A percentile compares a stretch with the other conserved stretches of the same genome.
Evolutionary conservation across 1,140 invertebrate genomes (phyloP).

Genomic region (Neotoxoptera formosana): DNA sequence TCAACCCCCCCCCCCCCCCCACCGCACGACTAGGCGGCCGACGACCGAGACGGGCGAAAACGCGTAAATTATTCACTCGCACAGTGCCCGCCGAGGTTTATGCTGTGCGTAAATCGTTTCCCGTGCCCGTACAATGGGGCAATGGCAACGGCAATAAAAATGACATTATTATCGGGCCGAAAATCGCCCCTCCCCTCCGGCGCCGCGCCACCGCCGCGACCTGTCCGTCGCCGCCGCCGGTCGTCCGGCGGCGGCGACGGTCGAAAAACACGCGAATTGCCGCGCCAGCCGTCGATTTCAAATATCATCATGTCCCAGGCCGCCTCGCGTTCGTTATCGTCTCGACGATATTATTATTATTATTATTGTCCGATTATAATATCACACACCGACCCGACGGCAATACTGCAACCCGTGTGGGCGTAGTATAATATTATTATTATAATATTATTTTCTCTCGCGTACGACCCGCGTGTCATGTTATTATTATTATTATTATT

Average conservation of each 20-base stretch:
- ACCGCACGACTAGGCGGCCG: too few species aligned
- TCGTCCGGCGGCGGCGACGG: background rate
- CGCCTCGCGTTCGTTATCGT: background rate
- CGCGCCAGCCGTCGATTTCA: background rate
- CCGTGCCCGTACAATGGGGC: background rate
- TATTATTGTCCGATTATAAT: too few species aligned
- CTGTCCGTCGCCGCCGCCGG: too few species aligned
- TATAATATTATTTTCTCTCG: too few species aligned
- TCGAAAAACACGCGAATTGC: background rate
- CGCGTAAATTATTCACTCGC: background rate
- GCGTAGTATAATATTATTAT: too few species aligned
- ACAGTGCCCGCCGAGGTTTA: background rate
- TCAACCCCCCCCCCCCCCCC: too few species aligned
- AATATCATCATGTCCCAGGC: too few species aligned
- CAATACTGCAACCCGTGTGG: too few species aligned
- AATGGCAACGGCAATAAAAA: background rate
- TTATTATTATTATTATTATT: too few species aligned
- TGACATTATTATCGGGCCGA: background rate
- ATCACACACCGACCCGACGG: too few species aligned
- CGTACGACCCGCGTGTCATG: too few species aligned
- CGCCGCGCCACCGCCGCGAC: too few species aligned
- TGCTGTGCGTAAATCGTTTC: background rate
- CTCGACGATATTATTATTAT: background rate
- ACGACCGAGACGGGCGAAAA: background rate
- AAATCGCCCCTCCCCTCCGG: background rate